Evolutionary conservation across 2,888 invertebrate genomes (phyloP), one percentile per base, ranked within the genome.

Genomic region (Hemaris fuciformis): DNA sequence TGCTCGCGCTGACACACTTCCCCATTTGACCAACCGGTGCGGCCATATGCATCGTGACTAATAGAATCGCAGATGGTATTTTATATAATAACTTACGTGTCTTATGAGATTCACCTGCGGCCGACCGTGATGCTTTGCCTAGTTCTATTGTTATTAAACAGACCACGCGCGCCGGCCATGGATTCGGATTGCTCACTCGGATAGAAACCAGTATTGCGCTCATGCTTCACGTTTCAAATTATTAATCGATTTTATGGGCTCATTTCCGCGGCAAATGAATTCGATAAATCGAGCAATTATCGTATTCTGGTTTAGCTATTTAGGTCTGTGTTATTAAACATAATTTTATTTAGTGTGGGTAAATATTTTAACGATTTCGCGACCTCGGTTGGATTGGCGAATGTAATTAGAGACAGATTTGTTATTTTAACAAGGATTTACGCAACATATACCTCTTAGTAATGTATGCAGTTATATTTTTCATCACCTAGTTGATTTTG

Each of bases 1-100:
- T 89, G 87, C 79, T 86, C 84, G 75, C 79, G 84, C 88, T 91
- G 91, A 91, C 91, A 91, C 81, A 90, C 87, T 87, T 91, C 89
- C 88, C 85, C 83, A 82, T 85, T 86, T 88, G 89, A 88, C 83
- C 87, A 87, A 84, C 81, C 83, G 79, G 80, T 83, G 84, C 81
- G 80, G 83, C 86, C 87, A 86, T 88, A 81, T 86, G 86, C 81
- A 83, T 80, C 77, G 79, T 83, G 84, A 84, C 80, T 81, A 83
- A 81, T 79, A 75, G 74, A 72, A 70, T 73, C 77, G 67, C 87
- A 85, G 85, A 84, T 87, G 87, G 80, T 79, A 77, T 69, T 73
- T 75, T 79, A 75, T 77, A 72, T 77, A 81, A 77, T 74, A 61
- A 69, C 70, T 75, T 70, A 71, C 68, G 72, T 68, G 63, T 72